Evolutionary conservation across 2,888 invertebrate species (phyloP).

Genomic region (Desoria tigrina): DNA sequence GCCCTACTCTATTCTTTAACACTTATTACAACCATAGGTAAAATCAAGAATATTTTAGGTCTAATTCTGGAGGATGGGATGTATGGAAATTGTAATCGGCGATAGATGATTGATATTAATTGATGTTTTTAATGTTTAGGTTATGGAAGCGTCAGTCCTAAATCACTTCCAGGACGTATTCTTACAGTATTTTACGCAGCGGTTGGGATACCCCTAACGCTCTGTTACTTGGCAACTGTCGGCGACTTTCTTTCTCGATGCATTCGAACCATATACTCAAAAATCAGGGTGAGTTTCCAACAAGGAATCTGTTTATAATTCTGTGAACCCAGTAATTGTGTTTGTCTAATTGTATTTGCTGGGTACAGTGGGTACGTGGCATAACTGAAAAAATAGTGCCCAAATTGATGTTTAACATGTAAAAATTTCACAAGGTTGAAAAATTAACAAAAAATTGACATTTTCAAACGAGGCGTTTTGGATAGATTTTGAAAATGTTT

Average conservation of each 20-base stretch:
- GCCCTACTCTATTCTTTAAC: conserved; percentile 91
- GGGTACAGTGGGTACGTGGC: no score
- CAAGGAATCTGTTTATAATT: neutral
- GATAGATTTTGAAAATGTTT: neutral
- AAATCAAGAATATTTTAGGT: conserved; percentile 56
- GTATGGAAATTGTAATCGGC: neutral
- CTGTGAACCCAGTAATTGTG: neutral
- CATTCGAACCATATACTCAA: conserved; percentile 52
- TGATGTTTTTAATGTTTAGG: conserved; percentile 33
- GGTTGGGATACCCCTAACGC: conserved; percentile 53
- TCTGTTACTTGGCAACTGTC: conserved; percentile 53
- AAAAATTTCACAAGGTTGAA: no score
- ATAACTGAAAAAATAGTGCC: no score
- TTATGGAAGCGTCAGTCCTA: conserved; percentile 53
- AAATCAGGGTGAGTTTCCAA: conserved; percentile 48
- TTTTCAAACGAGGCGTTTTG: no score
- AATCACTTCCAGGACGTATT: conserved; percentile 53
- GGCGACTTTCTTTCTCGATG: conserved; percentile 53
- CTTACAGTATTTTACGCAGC: conserved; percentile 54
- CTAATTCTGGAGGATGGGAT: neutral
- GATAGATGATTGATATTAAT: neutral
- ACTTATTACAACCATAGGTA: conserved; percentile 91
- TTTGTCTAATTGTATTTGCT: neutral
- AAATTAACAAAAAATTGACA: no score
- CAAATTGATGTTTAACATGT: no score